Base-by-base conservation (phyloP, 2,797 vertebrate species). In the Epinephelus malabaricus region DNA sequence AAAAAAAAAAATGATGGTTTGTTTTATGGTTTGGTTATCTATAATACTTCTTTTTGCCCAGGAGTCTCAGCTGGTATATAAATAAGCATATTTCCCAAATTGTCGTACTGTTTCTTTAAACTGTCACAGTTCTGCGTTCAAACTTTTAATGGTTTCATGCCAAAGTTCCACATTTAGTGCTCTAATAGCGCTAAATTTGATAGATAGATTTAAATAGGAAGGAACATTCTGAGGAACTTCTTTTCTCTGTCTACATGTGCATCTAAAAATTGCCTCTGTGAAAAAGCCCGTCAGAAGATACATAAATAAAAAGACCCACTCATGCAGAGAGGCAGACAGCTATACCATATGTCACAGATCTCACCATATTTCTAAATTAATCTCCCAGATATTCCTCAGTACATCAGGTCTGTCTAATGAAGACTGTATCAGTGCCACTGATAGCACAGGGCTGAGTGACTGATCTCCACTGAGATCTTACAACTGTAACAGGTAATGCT, bases 391-490 rank as follows among this genome's bases (percentile, higher is more conserved):
- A 72, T 78, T 77, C 63, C 67, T 78, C 55, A 76, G 76, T 69
- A 75, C 47, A 65, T 83, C 64, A 79, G 69, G 45, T 30, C 27
- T 43, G 68, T 69, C 60, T 89, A 78, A 87, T 88, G 68, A 88
- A 86, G 63, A 63, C 45, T 68, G 59, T 40, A 68, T 84, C 65
- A 68, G 69, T 73, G 43, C 74, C 66, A 66, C 58, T 81, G 72
- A 83, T 78, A 68, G 76, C 71, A 80, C 79, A 63, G 73, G 54
- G 74, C 77, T 43, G 59, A 78, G 67, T 63, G 84, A 88, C 83
- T 89, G 80, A 91, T 91, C 83, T 84, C 86, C 78, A 38, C 69
- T 56, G 86, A 92, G 82, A 85, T 86, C 75, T 76, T 73, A 82
- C 66, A 78, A 63, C 60, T 79, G 76, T 84, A 87, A 87, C 81